Conservation (phyloP, 2,113 vertebrate genomes). For the Shinisaurus crocodilurus region DNA sequence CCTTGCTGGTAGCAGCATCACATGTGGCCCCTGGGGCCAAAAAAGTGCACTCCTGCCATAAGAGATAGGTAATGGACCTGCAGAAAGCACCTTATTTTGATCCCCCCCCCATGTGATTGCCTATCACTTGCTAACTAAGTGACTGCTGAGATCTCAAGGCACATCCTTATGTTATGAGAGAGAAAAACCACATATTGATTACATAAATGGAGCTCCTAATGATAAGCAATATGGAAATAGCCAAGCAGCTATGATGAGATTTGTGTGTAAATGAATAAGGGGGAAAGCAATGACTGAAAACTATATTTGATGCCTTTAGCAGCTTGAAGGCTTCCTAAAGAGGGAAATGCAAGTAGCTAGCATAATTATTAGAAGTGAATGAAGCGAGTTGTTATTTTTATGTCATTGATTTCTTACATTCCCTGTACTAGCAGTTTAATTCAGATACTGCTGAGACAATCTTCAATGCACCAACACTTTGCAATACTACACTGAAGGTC, state of each 20-base stretch:
- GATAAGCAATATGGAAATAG: constrained; percentile 24
- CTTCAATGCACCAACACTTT: constrained; percentile 65
- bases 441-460: constrained; percentile 66
- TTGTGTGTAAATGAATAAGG: not conserved
- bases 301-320: constrained; percentile 6
- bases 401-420: constrained; percentile 54
- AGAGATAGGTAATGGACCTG: not conserved
- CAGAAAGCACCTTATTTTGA: not conserved
- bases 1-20: too few relatives aligned
- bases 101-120: not conserved
- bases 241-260: constrained; percentile 17
- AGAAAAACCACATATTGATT: not conserved
- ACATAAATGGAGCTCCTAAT: constrained; percentile 8
- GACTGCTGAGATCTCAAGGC: constrained; percentile 9
- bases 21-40: too few relatives aligned
- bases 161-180: not conserved
- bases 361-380: constrained; percentile 64
- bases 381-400: constrained; percentile 65
- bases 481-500: constrained; percentile 53
- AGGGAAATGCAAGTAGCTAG: constrained; percentile 41
- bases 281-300: constrained; percentile 26
- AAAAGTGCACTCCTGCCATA: not conserved
- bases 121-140: constrained; percentile 28
- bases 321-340: not conserved
- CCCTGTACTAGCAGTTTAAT: constrained; percentile 64